Conservation (phyloP, 2,888 invertebrate species). For the Allacma fusca region DNA sequence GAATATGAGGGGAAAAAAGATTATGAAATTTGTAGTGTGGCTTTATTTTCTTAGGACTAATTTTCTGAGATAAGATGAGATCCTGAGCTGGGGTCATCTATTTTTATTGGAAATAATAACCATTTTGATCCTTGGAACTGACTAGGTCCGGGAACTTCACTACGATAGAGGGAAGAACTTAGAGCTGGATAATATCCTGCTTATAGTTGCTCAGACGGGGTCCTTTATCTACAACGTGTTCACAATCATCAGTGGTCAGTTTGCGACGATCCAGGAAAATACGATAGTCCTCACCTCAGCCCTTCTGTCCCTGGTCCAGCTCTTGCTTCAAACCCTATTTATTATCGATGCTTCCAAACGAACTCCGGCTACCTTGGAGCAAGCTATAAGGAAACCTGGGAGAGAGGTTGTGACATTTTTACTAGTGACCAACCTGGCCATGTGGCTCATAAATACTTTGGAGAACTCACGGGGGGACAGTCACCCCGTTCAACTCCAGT, state of each 20-base stretch:
- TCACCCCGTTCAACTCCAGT: slow-evolving; percentile 66
- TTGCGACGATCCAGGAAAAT: slow-evolving; percentile 74
- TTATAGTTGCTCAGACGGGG: slow-evolving; percentile 94
- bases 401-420: slow-evolving; percentile 93
- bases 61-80: too few species aligned
- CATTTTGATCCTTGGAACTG: too few species aligned
- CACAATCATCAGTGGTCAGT: slow-evolving; percentile 91
- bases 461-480: slow-evolving; percentile 65
- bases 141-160: slow-evolving; percentile 79
- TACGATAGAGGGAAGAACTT: slow-evolving; percentile 84
- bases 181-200: slow-evolving; percentile 86
- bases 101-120: too few species aligned
- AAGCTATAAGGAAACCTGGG: slow-evolving; percentile 86
- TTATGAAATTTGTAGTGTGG: too few species aligned
- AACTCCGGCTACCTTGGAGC: slow-evolving; percentile 81
- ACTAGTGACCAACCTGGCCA: slow-evolving; percentile 84
- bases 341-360: slow-evolving; percentile 88
- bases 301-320: slow-evolving; percentile 84
- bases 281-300: slow-evolving; percentile 84
- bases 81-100: too few species aligned
- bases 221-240: slow-evolving; percentile 93
- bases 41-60: too few species aligned
- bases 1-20: too few species aligned
- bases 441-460: slow-evolving; percentile 77
- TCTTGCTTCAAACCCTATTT: slow-evolving; percentile 88